Percentiles rank a stretch among this genome's conserved stretches.
phyloP scores from a whole-genome alignment of 2,888 invertebrate genomes.

The Drosophila nr. medialis region DNA sequence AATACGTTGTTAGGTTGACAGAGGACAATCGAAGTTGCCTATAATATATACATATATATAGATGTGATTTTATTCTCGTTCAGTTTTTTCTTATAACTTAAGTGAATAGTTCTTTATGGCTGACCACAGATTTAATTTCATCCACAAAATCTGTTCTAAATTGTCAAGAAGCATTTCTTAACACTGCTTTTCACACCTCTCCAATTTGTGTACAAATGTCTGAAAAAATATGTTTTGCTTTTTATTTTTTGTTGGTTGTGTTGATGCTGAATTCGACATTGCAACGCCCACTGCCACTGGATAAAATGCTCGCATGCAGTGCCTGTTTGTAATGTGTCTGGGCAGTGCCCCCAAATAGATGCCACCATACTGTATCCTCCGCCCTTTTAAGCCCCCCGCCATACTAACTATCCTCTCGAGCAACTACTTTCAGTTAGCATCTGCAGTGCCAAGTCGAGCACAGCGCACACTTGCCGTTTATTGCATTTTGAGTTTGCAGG shows the following conservation, averaged over 20 bases:
- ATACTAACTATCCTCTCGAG: neutral
- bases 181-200: slow-evolving; percentile 39
- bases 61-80: neutral
- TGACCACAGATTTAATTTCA: slow-evolving; percentile 3
- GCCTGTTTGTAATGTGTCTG: slow-evolving; percentile 78
- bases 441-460: slow-evolving; percentile 40
- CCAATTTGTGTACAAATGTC: slow-evolving; percentile 12
- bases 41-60: too few relatives aligned
- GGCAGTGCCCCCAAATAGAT: slow-evolving; percentile 13
- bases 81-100: neutral
- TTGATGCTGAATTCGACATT: slow-evolving; percentile 33
- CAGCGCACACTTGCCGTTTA: slow-evolving; percentile 74
- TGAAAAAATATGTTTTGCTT: slow-evolving; percentile 18
- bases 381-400: neutral
- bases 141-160: slow-evolving; percentile 13
- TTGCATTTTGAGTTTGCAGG: slow-evolving; percentile 73
- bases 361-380: neutral
- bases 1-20: neutral
- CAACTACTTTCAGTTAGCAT: slow-evolving; percentile 59
- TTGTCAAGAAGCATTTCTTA: slow-evolving; percentile 2
- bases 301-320: slow-evolving; percentile 44
- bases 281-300: slow-evolving; percentile 40
- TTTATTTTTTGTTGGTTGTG: slow-evolving; percentile 8
- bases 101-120: neutral
- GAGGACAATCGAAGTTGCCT: too few relatives aligned